phyloP scores from a whole-genome alignment of 2,888 invertebrate species.

The Celastrina argiolus region DNA sequence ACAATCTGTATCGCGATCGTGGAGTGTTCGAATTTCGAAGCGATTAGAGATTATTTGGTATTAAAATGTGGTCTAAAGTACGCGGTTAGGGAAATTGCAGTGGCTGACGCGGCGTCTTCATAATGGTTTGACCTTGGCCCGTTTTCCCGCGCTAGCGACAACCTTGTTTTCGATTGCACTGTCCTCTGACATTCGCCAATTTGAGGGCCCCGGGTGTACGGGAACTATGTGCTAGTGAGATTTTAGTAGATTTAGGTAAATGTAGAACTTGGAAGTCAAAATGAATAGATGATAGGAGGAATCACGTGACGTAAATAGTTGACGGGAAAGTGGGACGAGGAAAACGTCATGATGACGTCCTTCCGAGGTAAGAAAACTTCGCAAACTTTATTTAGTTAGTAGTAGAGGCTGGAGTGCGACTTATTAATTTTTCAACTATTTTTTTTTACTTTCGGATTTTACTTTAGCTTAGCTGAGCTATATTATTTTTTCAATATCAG shows the following conservation, averaged over 20 bases:
- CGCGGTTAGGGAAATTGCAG: conserved; percentile 51
- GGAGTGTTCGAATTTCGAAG: neutral
- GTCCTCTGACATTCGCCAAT: conserved; percentile 66
- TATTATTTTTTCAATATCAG: no score
- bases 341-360: conserved; percentile 22
- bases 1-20: neutral
- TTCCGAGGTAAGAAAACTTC: conserved; percentile 27
- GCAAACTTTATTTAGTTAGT: neutral
- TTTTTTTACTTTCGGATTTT: no score
- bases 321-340: neutral
- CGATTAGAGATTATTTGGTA: neutral
- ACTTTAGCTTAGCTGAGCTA: no score
- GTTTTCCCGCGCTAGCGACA: conserved; percentile 68
- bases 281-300: conserved; percentile 20
- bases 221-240: conserved; percentile 22
- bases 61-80: conserved; percentile 37
- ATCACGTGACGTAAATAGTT: neutral
- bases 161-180: conserved; percentile 70
- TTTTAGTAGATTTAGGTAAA: neutral
- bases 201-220: conserved; percentile 44
- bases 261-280: neutral
- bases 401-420: no score
- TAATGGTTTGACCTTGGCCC: conserved; percentile 70
- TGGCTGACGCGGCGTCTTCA: conserved; percentile 54
- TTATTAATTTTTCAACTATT: no score